Base-by-base conservation (phyloP, 2,888 invertebrate species). In the Teinopalpus imperialis region DNA sequence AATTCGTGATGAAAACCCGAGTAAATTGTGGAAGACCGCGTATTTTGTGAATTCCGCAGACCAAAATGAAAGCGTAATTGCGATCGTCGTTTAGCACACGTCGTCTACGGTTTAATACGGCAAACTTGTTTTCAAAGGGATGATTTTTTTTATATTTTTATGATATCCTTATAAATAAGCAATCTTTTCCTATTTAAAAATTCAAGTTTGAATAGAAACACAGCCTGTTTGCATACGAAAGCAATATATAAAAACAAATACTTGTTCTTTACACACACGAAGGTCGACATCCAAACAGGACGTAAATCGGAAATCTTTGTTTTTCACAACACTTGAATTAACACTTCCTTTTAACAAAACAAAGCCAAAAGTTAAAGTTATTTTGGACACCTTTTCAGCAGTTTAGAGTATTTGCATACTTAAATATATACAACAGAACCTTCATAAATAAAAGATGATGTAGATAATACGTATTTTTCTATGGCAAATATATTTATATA, bases 21-120 rank as follows among this genome's bases (percentile, higher is more conserved):
- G 10, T 12, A 9, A 6, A 23, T 2, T 47, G 40, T 6, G 20
- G 16, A 18, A 16, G 21, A 48, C 48, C 50, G 50, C 44, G 45
- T 43, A 52, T 52, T 54, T 52, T 43, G 52, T 50, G 44, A 35
- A 35, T 16, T 24, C 56, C 54, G 36, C 54, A 50, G 24, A 52
- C 45, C 51, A 45, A 51, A 53, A 54, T 46, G 50, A 48, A 59
- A 50, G 43, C 50, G 45, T 52, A 52, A 56, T 52, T 47, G 42
- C 48, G 49, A 51, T 48, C 45, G 43, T 36, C 14, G 36, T 36
- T 36, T 36, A 24, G 36, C 24, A 16, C 36, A 24, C 12, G 27
- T 36, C 36, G 24, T 24, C 16, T 36, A 36, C 36, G 16, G 24
- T 36, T 26, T 24, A 36, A 27, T 56, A 56, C 55, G 48, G 30